These are phyloP conservation scores for Sebastes iracundus DNA, from an alignment of 2,797 vertebrate genomes.

Conservation along the genomic window DNA sequence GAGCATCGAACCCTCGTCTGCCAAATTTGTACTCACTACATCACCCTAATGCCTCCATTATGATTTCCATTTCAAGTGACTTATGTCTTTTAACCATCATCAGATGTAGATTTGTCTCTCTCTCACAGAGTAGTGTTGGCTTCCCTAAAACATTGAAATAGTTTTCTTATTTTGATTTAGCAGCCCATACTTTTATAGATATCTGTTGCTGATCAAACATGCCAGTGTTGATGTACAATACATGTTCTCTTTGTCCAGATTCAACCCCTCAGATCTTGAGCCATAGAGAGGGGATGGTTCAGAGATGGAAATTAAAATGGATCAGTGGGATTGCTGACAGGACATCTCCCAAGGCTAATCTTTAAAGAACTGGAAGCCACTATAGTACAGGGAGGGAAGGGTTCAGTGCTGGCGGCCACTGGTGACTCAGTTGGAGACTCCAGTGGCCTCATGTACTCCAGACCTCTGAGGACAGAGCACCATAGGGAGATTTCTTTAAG, in stretches of 20 bases:
- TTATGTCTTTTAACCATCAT: slow-evolving; percentile 22
- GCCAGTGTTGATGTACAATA: slow-evolving; percentile 45
- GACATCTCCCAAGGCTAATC: slow-evolving; percentile 59
- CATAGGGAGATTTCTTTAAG: neutral
- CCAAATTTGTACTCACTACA: neutral
- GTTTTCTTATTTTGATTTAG: slow-evolving; percentile 41
- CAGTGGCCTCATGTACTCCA: slow-evolving; percentile 44
- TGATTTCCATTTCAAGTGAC: slow-evolving; percentile 26
- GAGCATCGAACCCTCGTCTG: neutral
- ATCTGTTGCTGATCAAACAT: slow-evolving; percentile 49
- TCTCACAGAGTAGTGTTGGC: slow-evolving; percentile 6
- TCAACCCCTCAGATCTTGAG: slow-evolving; percentile 66
- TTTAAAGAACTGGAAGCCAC: slow-evolving; percentile 67
- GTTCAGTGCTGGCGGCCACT: slow-evolving; percentile 42
- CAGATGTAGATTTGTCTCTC: slow-evolving; percentile 16
- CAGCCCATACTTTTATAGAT: slow-evolving; percentile 22
- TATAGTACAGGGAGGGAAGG: slow-evolving; percentile 19
- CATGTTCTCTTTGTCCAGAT: slow-evolving; percentile 68
- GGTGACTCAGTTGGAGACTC: slow-evolving; percentile 30
- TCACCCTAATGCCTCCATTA: neutral
- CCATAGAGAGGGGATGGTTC: slow-evolving; percentile 46
- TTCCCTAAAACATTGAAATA: slow-evolving; percentile 31
- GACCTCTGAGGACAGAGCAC: slow-evolving; percentile 29
- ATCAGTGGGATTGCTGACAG: slow-evolving; percentile 56
- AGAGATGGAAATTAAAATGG: slow-evolving; percentile 63